These are phyloP conservation scores for Butastur rufipennis DNA, from an alignment of 2,113 vertebrate genomes.

Conservation along the genomic window DNA sequence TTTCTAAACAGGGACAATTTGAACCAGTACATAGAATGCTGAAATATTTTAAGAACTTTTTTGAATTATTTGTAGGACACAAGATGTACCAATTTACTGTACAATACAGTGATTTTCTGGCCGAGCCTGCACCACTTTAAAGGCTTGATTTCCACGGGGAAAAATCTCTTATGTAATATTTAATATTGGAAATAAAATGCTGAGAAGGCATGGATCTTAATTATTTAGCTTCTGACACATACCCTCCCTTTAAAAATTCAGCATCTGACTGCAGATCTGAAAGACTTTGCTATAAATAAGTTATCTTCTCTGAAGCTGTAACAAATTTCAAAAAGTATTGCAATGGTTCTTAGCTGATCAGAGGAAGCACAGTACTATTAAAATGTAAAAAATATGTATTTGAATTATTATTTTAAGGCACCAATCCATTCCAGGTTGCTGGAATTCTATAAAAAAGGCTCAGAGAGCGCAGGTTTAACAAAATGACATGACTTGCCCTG, in stretches of 20 bases:
- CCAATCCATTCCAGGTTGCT: background rate
- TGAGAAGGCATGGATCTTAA: constrained; percentile 60
- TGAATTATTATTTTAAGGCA: background rate
- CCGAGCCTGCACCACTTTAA: background rate
- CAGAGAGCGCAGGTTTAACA: background rate
- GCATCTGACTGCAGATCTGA: constrained; percentile 59
- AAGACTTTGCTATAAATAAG: constrained; percentile 64
- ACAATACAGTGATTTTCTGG: constrained; percentile 13
- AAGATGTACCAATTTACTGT: background rate
- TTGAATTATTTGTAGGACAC: background rate
- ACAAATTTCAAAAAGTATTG: constrained; percentile 29
- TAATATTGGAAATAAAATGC: constrained; percentile 70
- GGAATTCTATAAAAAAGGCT: background rate
- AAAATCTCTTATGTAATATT: constrained; percentile 61
- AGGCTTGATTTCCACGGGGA: constrained; percentile 15
- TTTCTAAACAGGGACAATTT: background rate
- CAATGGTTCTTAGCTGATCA: constrained; percentile 2
- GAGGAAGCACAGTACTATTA: background rate
- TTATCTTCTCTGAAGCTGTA: constrained; percentile 55
- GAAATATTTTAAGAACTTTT: background rate
- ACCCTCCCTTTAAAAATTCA: constrained; percentile 69
- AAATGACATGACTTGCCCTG: background rate
- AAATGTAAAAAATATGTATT: background rate
- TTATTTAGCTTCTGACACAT: constrained; percentile 69
- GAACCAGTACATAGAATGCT: background rate